These are phyloP conservation scores for Dinothrombium tinctorium DNA, from an alignment of 1,140 invertebrate genomes.

Conservation along the genomic window DNA sequence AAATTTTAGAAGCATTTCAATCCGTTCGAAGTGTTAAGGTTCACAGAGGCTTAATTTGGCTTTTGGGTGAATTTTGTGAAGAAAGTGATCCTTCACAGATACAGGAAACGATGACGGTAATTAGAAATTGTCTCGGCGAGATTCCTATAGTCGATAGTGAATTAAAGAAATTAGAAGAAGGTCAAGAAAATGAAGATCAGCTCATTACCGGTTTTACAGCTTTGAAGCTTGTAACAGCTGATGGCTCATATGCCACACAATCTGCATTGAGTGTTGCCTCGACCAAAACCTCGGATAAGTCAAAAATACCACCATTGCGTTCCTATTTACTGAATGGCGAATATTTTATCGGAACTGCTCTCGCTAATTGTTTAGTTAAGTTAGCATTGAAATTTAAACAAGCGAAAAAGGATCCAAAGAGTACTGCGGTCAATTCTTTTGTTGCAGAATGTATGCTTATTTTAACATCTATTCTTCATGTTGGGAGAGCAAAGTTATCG, in stretches of 20 bases:
- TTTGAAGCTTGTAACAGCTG: conserved; percentile 60
- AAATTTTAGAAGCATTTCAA: conserved; percentile 21
- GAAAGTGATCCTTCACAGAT: conserved; percentile 6
- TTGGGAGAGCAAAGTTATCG: conserved; percentile 40
- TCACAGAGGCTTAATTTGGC: conserved; percentile 89
- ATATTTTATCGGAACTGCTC: conserved; percentile 77
- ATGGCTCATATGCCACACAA: conserved; percentile 95
- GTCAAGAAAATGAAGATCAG: conserved; percentile 32
- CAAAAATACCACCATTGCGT: conserved; percentile 43
- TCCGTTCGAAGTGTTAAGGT: conserved; percentile 34
- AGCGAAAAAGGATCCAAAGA: conserved; percentile 14
- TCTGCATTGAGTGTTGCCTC: conserved; percentile 75
- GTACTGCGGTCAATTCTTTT: conserved; percentile 25
- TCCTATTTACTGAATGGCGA: conserved; percentile 80
- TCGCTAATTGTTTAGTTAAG: conserved; percentile 75
- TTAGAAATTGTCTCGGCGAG: conserved; percentile 27
- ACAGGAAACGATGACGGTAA: conserved; percentile 7
- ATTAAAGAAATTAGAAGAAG: conserved; percentile 29
- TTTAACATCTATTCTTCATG: conserved; percentile 58
- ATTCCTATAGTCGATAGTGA: conserved; percentile 75
- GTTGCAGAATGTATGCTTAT: conserved; percentile 65
- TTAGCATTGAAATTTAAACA: conserved; percentile 48
- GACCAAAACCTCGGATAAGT: conserved; percentile 4
- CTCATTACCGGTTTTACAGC: conserved; percentile 12
- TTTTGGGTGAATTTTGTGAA: conserved; percentile 65